Evolutionary conservation across 2,888 invertebrate genomes (phyloP), one percentile per base, ranked within the genome.

Genomic region (Anodontia alba): DNA sequence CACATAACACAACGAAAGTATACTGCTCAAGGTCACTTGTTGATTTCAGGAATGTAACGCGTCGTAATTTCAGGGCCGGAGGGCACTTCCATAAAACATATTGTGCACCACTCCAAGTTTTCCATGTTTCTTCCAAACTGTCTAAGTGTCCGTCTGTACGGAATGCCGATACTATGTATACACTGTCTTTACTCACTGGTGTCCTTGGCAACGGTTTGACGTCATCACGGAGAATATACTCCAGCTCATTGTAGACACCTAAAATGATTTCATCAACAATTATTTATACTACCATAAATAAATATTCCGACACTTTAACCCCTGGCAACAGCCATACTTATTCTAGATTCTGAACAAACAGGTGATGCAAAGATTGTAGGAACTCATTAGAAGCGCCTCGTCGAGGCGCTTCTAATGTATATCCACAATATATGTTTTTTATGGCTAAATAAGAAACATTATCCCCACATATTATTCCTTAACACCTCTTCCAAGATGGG

Each of bases 71-170:
- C 66, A 92, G 80, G n/a, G 86, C 85, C n/a, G 78, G 80, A 0
- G 92, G 91, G 78, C 90, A 89, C 80, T 90, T 90, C 89, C 91
- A 91, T 10, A 91, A 86, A 31, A 92, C 89, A 71, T 83, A 91
- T 54, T 91, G 89, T 8, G 92, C 91, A 15, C 92, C 92, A 76
- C 90, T 92, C 92, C 92, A 92, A 15, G 87, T 90, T 79, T 89
- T 88, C 92, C 92, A 92, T 5, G 89, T 88, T 71, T 87, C 80
- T 74, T 91, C 91, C 23, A 92, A 79, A 23, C 86, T 86, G 17
- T 84, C 84, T 15, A 90, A 79, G 71, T 90, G 87, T 77, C 90
- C 90, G 62, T 88, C 87, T 15, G 90, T 88, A 71, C 89, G 88
- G 86, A 92, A 92, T 23, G 90, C 88, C 29, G 89, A 89, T 49